These are phyloP conservation scores for Nothobranchius kuhntae DNA, from an alignment of 2,113 vertebrate genomes.

Conservation along the genomic window DNA sequence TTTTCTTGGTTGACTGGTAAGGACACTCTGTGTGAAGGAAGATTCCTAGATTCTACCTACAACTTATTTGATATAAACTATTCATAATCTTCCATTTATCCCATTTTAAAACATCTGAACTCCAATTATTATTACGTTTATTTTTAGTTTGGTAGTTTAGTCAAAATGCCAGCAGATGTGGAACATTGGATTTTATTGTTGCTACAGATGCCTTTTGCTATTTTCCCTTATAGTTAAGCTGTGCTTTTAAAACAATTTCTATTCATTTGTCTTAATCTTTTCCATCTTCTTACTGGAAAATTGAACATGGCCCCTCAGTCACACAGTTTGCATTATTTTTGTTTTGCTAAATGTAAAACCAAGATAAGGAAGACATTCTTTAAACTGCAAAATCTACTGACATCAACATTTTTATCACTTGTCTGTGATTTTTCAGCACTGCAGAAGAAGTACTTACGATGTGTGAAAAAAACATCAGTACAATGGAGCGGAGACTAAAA, in stretches of 20 bases:
- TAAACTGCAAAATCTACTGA: slow-evolving; percentile 21
- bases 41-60: too few relatives aligned
- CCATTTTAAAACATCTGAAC: too few relatives aligned
- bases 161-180: too few relatives aligned
- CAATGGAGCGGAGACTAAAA: not conserved
- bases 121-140: too few relatives aligned
- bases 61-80: too few relatives aligned
- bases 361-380: not conserved
- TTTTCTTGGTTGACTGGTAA: too few relatives aligned
- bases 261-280: slow-evolving; percentile 28
- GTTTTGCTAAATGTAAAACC: not conserved
- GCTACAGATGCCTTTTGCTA: slow-evolving; percentile 20
- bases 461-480: slow-evolving; percentile 5
- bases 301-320: slow-evolving; percentile 23
- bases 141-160: too few relatives aligned
- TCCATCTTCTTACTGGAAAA: slow-evolving; percentile 30
- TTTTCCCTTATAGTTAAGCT: slow-evolving; percentile 3
- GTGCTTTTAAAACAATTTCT: slow-evolving; percentile 8
- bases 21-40: too few relatives aligned
- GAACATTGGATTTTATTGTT: not conserved
- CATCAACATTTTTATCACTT: slow-evolving; percentile 18
- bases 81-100: too few relatives aligned
- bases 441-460: slow-evolving; percentile 20
- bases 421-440: slow-evolving; percentile 28
- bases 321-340: slow-evolving; percentile 8